These are phyloP conservation scores for Macrocentrus cingulum DNA, from an alignment of 1,140 invertebrate species.

Conservation along the genomic window DNA sequence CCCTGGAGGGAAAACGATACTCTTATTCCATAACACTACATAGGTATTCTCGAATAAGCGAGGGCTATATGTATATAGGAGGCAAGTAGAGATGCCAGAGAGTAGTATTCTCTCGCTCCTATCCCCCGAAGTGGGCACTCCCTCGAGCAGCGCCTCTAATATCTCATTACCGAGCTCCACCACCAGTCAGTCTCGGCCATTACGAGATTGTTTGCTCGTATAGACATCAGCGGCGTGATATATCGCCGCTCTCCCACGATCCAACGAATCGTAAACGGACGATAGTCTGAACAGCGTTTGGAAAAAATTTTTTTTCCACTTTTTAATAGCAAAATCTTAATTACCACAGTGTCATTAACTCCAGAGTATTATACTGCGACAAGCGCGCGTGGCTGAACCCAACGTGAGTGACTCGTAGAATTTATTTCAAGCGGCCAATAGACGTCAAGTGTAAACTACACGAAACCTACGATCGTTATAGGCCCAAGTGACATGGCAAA, in stretches of 20 bases:
- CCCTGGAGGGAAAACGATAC: constrained; percentile 57
- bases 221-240: constrained; percentile 43
- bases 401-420: no score
- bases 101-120: constrained; percentile 37
- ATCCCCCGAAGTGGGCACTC: constrained; percentile 53
- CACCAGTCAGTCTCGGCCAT: constrained; percentile 55
- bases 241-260: constrained; percentile 40
- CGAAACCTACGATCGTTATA: constrained; percentile 10
- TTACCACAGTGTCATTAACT: not conserved
- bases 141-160: constrained; percentile 54
- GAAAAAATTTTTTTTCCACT: not conserved
- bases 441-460: not conserved
- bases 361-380: no score
- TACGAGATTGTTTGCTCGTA: constrained; percentile 58
- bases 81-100: not conserved
- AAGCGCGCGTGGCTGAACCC: no score
- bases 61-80: constrained; percentile 5
- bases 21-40: constrained; percentile 51
- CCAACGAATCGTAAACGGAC: constrained; percentile 2
- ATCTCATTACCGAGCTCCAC: constrained; percentile 55
- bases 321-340: not conserved
- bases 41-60: no score
- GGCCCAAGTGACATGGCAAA: constrained; percentile 40
- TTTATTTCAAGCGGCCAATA: no score
- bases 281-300: not conserved